Evolutionary conservation across 1,140 invertebrate species (phyloP).

Genomic region (Cydia amplana): DNA sequence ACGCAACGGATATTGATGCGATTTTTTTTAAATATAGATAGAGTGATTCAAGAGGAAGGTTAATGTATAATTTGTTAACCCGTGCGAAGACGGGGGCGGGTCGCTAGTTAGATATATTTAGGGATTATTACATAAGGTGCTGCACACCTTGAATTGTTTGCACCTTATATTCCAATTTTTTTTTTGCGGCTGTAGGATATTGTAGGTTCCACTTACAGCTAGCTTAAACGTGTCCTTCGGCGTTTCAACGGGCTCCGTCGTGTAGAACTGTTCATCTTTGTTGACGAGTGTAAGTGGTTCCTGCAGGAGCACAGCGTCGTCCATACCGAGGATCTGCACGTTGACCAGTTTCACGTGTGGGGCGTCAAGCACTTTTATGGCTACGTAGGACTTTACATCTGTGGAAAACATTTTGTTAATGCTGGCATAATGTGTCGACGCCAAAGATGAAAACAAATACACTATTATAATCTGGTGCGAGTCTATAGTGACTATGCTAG

Average conservation of each 20-base stretch:
- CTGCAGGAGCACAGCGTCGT: conserved; percentile 40
- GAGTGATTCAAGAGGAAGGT: no score
- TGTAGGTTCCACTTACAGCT: conserved; percentile 42
- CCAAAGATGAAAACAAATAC: neutral
- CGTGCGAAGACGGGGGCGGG: no score
- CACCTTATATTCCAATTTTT: no score
- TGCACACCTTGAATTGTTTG: no score
- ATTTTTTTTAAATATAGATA: no score
- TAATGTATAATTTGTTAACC: no score
- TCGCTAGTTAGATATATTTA: no score
- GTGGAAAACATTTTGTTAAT: conserved; percentile 25
- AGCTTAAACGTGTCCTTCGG: conserved; percentile 48
- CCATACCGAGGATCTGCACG: conserved; percentile 44
- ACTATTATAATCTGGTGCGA: no score
- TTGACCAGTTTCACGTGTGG: conserved; percentile 40
- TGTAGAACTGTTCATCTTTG: conserved; percentile 46
- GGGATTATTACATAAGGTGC: no score
- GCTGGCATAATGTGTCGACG: neutral
- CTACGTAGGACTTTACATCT: conserved; percentile 44
- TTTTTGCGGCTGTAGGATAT: no score
- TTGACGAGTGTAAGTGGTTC: conserved; percentile 40
- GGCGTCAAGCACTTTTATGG: conserved; percentile 43
- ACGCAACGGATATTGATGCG: no score
- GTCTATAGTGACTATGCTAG: no score
- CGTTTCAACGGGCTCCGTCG: conserved; percentile 40